Evolutionary conservation across 2,113 vertebrate species (phyloP).

Genomic region (Macaca mulatta): DNA sequence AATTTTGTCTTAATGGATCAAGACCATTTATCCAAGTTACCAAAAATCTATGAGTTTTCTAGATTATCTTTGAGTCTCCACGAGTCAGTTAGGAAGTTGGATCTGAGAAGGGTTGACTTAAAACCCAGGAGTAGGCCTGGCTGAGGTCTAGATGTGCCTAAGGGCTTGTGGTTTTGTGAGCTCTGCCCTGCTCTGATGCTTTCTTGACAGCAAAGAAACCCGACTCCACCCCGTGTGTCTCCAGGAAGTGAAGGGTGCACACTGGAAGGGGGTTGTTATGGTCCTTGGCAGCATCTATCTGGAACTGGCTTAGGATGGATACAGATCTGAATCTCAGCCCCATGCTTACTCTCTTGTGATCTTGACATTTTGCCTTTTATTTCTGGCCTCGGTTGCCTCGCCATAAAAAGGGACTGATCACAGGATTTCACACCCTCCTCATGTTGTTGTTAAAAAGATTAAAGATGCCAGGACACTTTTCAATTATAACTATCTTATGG

Average conservation of each 20-base stretch:
- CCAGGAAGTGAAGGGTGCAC: rapidly evolving
- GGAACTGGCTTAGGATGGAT: neutral
- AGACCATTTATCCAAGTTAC: neutral
- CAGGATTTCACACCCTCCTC: neutral
- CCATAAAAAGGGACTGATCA: neutral
- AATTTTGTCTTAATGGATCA: slow-evolving; percentile 29
- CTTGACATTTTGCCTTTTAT: neutral
- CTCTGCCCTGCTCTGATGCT: neutral
- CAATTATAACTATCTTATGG: neutral
- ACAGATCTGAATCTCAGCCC: neutral
- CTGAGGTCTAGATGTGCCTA: neutral
- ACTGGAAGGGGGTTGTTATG: neutral
- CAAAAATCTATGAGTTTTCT: neutral
- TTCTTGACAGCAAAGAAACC: neutral
- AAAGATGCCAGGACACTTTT: neutral
- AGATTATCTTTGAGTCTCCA: neutral
- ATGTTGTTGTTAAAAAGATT: neutral
- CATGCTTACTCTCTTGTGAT: neutral
- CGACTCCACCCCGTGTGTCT: neutral
- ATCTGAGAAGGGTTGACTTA: neutral
- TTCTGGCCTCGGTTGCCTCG: neutral
- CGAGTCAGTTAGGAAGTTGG: neutral
- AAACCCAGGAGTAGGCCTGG: neutral
- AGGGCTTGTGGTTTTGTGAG: neutral
- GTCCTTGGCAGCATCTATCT: neutral